Conservation (phyloP, 2,797 vertebrate species). For the Sebastes steindachneri region DNA sequence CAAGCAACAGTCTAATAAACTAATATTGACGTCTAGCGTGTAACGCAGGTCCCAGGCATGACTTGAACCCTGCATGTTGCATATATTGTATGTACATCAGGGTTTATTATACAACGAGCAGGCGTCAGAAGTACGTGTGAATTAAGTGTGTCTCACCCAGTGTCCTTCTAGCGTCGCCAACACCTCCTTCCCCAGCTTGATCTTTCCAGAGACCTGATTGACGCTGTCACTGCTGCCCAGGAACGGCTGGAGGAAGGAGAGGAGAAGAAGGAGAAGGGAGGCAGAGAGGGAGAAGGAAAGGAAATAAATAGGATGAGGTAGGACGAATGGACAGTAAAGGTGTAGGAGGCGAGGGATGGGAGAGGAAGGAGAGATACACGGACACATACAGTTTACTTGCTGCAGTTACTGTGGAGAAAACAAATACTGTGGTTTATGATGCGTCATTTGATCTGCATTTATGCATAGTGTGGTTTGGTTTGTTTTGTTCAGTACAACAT, state of each 20-base stretch:
- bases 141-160: constrained; percentile 84
- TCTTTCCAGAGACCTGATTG: constrained; percentile 96
- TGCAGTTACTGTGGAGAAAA: background rate
- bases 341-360: background rate
- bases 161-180: constrained; percentile 95
- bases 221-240: constrained; percentile 95
- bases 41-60: too few species aligned
- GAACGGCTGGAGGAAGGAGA: constrained; percentile 87
- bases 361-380: background rate
- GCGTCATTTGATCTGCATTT: background rate
- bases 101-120: too few species aligned
- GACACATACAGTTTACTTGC: constrained; percentile 19
- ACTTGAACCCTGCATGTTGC: too few species aligned
- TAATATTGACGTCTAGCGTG: too few species aligned
- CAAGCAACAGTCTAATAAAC: too few species aligned
- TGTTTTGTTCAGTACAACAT: background rate
- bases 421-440: background rate
- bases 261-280: background rate
- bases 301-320: background rate
- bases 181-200: constrained; percentile 98
- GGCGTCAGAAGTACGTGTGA: background rate
- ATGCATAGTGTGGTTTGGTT: background rate
- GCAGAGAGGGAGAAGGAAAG: background rate
- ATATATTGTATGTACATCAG: too few species aligned
- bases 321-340: background rate